Evolutionary conservation across 2,888 invertebrate species (phyloP), one percentile per base, ranked within the genome.

Genomic region (Drosophila paramelanica): DNA sequence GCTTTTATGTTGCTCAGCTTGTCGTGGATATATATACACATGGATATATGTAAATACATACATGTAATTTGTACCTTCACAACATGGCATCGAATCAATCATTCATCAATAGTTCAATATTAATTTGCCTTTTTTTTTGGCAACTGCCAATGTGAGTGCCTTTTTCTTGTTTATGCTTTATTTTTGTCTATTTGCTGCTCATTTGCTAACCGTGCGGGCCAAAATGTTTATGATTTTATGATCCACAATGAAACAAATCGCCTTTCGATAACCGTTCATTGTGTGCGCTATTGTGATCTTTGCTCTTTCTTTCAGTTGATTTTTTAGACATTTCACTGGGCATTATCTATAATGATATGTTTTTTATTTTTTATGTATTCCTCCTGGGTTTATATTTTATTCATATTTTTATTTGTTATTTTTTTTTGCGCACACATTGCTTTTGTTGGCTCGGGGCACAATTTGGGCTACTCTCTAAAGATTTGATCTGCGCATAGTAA

Each of bases 261-360:
- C 57, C 68, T 68, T 73, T 69, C 75, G 77, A 73, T 76, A 74
- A 61, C 53, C 39, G 73, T 68, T 82, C 76, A 87, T 87, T 87
- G 84, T 81, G 61, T 42, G 39, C 36, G 51, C 59, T 39, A 73
- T 87, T 87, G 76, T 73, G 66, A 61, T 53, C 67, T 72, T 67
- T 49, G 64, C 27, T 50, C 46, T 53, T 14, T 25, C 17, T 25
- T 57, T 62, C 8, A 1, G 27, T 27, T 27, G 5, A 27, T 58
- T 67, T 62, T 55, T 59, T 62, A 61, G 67, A 65, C 71, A 81
- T 66, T 75, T 61, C 50, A 51, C 33, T 67, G n/a, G 17, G 17
- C 17, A 17, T 17, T 17, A 17, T 17, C 17, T 17, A 17, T 17
- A 17, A 17, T 17, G 17, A 17, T 17, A 17, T 1, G 17, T 17